Base-by-base conservation (phyloP, 1,140 invertebrate species). In the Diachasmimorpha longicaudata region DNA sequence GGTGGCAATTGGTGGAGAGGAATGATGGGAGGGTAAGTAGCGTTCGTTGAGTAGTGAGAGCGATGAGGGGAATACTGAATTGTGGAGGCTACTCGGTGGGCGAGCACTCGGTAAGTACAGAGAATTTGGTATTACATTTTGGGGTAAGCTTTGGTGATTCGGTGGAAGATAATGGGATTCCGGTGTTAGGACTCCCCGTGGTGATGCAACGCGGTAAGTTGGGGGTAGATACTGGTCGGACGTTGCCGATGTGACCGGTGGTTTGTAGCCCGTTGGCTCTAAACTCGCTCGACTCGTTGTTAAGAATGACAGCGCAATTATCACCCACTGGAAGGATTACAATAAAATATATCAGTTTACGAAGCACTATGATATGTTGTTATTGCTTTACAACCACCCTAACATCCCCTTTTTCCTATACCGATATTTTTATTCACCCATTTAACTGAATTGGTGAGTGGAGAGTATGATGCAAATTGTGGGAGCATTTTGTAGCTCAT, bases 191-290 rank as follows among this genome's bases (percentile, higher is more conserved):
- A 25, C 66, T 68, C 66, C 31, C 31, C 66, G 66, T 69, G 67
- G 66, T 48, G 46, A 75, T 70, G 63, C 48, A 39, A 31, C 25
- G 52, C 44, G 19, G 63, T 70, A 69, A 72, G 36, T 70, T 11
- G 78, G 39, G 21, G 78, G 75, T 67, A 77, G 44, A 67, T 79
- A 79, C 42, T 68, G 70, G 67, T 74, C 39, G 11, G 77, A 75
- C 31, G 77, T 36, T 68, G 69, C 52, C 52, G 72, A 72, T 48
- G 71, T 68, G 39, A 16, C 19, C 42, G 66, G 66, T 68, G 66
- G 66, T 25, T 71, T 78, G 74, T 84, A 85, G 13, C 81, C 80
- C 1, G 75, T 66, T 14, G 84, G 84, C 58, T 85, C 83, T 42
- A 85, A 73, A 63, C 84, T 85, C 3, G 67, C 83, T 25, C 77